Conservation (phyloP, 1,140 invertebrate genomes). For the Pseudomyrmex gracilis region DNA sequence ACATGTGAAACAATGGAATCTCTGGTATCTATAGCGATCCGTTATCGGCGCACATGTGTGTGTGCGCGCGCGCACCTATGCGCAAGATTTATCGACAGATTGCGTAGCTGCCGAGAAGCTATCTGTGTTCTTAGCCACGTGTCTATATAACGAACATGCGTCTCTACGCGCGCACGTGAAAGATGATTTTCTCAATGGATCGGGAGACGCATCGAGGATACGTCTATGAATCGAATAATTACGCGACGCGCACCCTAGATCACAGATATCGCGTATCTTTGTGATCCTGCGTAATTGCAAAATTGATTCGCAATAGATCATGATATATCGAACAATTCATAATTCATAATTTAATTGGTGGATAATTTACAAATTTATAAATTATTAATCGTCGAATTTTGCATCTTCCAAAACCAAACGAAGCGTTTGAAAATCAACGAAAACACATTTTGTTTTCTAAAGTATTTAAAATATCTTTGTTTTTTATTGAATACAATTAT, state of each 20-base stretch:
- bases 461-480: background rate
- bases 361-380: background rate
- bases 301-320: background rate
- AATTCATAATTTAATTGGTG: background rate
- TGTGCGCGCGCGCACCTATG: background rate
- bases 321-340: background rate
- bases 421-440: background rate
- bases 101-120: conserved; percentile 26
- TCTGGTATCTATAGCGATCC: background rate
- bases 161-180: conserved; percentile 65
- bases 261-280: background rate
- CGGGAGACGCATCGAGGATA: background rate
- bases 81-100: conserved; percentile 51
- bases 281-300: background rate
- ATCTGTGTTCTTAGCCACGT: conserved; percentile 50
- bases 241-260: background rate
- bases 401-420: background rate
- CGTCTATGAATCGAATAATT: conserved; percentile 50
- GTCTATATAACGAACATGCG: conserved; percentile 59
- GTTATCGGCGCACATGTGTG: conserved; percentile 2
- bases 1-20: conserved; percentile 29
- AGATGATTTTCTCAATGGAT: conserved; percentile 57
- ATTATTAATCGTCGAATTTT: background rate
- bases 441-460: background rate
- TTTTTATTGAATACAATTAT: background rate